phyloP scores from a whole-genome alignment of 2,797 vertebrate species.

The Helicolenus hilgendorfi region DNA sequence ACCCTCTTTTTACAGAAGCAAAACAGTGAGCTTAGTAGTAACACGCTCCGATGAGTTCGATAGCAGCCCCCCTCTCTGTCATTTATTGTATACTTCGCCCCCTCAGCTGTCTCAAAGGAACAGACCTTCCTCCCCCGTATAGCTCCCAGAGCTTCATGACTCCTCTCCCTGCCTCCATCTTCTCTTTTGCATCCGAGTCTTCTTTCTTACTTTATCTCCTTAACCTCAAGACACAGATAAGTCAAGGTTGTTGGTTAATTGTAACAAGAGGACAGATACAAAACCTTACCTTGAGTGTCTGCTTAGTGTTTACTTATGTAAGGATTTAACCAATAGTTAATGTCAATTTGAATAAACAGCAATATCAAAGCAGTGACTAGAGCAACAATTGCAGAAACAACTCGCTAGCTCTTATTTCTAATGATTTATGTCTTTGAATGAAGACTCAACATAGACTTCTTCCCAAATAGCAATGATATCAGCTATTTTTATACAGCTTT shows the following conservation, averaged over 20 bases:
- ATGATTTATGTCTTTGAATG: not conserved
- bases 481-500: not conserved
- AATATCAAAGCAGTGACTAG: not conserved
- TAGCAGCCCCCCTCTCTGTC: not conserved
- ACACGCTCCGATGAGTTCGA: not conserved
- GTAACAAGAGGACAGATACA: not conserved
- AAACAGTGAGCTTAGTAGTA: not conserved
- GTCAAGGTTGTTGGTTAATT: not conserved
- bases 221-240: not conserved
- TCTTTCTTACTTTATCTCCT: not conserved
- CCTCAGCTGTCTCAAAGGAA: constrained; percentile 52
- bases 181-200: not conserved
- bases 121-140: constrained; percentile 35
- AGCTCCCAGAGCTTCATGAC: constrained; percentile 33
- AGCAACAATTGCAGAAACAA: not conserved
- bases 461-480: constrained; percentile 3
- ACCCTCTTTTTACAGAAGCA: not conserved
- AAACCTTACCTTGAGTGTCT: not conserved
- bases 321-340: not conserved
- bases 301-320: not conserved
- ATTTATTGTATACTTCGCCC: constrained; percentile 48
- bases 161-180: constrained; percentile 2
- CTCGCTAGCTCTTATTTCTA: not conserved
- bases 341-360: not conserved
- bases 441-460: not conserved